phyloP scores from a whole-genome alignment of 2,888 invertebrate species.

The Platynereis dumerilii region DNA sequence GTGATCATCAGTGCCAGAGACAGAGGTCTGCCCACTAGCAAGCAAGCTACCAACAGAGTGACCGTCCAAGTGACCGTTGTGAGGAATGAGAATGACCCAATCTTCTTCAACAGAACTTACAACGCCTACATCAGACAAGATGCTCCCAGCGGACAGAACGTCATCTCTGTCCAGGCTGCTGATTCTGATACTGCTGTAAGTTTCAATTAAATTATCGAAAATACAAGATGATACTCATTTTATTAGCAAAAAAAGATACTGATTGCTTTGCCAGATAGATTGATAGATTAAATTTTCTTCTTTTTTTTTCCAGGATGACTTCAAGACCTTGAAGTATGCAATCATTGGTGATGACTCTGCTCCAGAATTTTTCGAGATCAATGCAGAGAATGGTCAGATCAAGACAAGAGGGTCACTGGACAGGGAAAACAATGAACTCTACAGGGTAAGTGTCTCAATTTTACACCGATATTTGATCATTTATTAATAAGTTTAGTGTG shows the following conservation, averaged over 20 bases:
- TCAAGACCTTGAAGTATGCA: slow-evolving; percentile 34
- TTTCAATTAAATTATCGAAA: not conserved
- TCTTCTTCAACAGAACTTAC: slow-evolving; percentile 40
- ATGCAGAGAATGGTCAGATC: slow-evolving; percentile 34
- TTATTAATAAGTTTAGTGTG: too few species aligned
- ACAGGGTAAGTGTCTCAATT: slow-evolving; percentile 33
- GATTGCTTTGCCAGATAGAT: too few species aligned
- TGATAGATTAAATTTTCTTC: not conserved
- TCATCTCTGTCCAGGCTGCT: slow-evolving; percentile 42
- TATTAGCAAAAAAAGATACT: too few species aligned
- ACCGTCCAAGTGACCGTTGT: slow-evolving; percentile 45
- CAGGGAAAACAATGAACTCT: slow-evolving; percentile 35
- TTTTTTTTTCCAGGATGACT: slow-evolving; percentile 29
- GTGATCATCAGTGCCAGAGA: slow-evolving; percentile 31
- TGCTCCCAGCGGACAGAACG: slow-evolving; percentile 22
- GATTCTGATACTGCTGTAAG: slow-evolving; percentile 51
- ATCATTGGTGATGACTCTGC: slow-evolving; percentile 52
- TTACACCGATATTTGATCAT: too few species aligned
- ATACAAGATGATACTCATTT: too few species aligned
- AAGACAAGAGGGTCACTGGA: slow-evolving; percentile 38
- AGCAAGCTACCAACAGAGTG: slow-evolving; percentile 28
- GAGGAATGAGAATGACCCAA: slow-evolving; percentile 47
- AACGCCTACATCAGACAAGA: slow-evolving; percentile 25
- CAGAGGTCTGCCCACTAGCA: slow-evolving; percentile 28
- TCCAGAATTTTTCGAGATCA: slow-evolving; percentile 44